Conservation (phyloP, 2,888 invertebrate genomes). For the Trichacis sp. region DNA sequence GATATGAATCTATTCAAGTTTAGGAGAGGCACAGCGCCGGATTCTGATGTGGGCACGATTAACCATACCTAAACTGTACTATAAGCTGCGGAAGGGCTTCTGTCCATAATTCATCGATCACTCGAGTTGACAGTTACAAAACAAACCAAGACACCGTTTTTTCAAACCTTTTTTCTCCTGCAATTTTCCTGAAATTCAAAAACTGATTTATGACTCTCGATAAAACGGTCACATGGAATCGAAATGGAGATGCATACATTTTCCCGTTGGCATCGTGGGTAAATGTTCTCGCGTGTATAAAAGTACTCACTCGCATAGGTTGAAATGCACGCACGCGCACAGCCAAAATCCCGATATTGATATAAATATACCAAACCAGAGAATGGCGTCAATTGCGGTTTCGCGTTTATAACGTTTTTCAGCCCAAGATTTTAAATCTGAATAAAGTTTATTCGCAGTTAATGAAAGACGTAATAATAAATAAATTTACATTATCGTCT, state of each 20-base stretch:
- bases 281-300: conserved; percentile 1
- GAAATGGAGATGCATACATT: neutral
- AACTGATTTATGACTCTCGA: neutral
- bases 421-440: neutral
- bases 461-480: too few relatives aligned
- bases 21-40: neutral
- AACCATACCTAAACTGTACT: neutral
- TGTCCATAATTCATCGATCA: neutral
- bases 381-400: conserved; percentile 4
- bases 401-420: neutral
- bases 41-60: conserved; percentile 4
- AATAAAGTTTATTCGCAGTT: too few relatives aligned
- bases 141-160: neutral
- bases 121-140: neutral
- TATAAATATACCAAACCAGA: neutral
- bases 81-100: neutral
- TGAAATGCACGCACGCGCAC: conserved; percentile 8
- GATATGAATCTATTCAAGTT: conserved; percentile 5
- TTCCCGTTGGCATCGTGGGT: neutral
- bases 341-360: neutral
- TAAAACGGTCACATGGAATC: neutral
- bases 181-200: too few relatives aligned
- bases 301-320: conserved; percentile 6
- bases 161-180: too few relatives aligned
- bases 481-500: too few relatives aligned